These are phyloP conservation scores for Junonia oenone DNA, from an alignment of 2,888 invertebrate species.

Conservation along the genomic window DNA sequence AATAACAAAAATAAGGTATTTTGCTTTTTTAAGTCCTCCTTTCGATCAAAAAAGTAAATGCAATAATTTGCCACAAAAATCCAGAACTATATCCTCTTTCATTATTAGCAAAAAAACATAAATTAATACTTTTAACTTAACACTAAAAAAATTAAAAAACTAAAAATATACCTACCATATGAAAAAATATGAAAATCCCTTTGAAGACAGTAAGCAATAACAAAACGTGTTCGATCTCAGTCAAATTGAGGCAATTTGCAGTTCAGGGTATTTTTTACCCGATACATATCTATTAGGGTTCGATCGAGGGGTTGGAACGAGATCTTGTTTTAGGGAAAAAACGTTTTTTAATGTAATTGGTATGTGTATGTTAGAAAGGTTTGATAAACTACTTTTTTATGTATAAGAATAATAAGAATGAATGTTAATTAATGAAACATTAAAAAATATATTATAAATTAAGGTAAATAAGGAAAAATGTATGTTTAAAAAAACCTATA, in stretches of 20 bases:
- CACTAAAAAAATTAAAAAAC: too few relatives aligned
- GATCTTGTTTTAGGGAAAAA: neutral
- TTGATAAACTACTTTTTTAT: neutral
- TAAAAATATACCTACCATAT: too few relatives aligned
- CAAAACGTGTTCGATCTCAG: constrained; percentile 5
- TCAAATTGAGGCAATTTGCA: constrained; percentile 46
- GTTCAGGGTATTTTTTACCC: constrained; percentile 36
- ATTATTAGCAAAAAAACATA: too few relatives aligned
- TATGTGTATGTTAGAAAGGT: neutral
- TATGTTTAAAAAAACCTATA: neutral
- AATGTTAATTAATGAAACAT: too few relatives aligned
- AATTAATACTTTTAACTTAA: too few relatives aligned
- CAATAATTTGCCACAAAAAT: too few relatives aligned
- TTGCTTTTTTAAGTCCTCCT: too few relatives aligned
- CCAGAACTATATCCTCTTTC: too few relatives aligned
- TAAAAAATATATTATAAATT: too few relatives aligned
- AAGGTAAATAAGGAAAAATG: too few relatives aligned
- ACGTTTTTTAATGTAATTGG: neutral
- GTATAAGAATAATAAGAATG: neutral
- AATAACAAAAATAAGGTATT: too few relatives aligned
- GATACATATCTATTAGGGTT: constrained; percentile 48
- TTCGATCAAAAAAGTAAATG: too few relatives aligned
- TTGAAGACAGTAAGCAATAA: neutral
- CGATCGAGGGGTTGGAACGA: constrained; percentile 29
- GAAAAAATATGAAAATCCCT: neutral